Evolutionary conservation across 2,113 vertebrate species (phyloP).

Genomic region (Microtus pennsylvanicus): DNA sequence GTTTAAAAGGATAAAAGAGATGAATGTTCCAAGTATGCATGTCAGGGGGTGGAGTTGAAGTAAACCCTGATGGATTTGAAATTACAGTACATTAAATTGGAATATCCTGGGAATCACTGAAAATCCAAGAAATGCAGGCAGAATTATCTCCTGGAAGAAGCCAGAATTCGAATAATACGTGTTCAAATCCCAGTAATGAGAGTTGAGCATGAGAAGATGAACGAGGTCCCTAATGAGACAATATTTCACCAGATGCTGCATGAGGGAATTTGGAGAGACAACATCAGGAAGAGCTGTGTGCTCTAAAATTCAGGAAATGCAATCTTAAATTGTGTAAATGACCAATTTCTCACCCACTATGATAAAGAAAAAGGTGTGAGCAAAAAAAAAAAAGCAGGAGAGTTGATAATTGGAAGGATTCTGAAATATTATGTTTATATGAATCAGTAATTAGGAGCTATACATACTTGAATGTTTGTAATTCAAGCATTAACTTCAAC

Average conservation of each 20-base stretch:
- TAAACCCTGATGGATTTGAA: not conserved
- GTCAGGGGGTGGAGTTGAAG: too few relatives aligned
- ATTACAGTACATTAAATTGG: not conserved
- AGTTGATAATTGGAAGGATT: not conserved
- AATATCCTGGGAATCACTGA: not conserved
- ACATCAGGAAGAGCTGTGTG: not conserved
- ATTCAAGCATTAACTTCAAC: not conserved
- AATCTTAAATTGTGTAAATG: not conserved
- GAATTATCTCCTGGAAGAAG: not conserved
- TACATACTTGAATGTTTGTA: not conserved
- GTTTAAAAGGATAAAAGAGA: not conserved
- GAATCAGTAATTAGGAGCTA: not conserved
- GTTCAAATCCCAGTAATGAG: not conserved
- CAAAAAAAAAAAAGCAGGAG: not conserved
- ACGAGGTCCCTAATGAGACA: too few relatives aligned
- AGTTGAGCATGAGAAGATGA: not conserved
- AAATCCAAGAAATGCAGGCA: not conserved
- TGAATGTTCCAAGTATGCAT: not conserved
- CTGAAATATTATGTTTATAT: not conserved
- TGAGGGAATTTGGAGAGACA: not conserved
- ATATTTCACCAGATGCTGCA: not conserved
- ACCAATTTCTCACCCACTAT: not conserved
- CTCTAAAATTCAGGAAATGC: not conserved
- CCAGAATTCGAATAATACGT: not conserved
- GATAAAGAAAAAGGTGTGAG: not conserved